Base-by-base conservation (phyloP, 2,113 vertebrate genomes). In the Colaptes auratus region DNA sequence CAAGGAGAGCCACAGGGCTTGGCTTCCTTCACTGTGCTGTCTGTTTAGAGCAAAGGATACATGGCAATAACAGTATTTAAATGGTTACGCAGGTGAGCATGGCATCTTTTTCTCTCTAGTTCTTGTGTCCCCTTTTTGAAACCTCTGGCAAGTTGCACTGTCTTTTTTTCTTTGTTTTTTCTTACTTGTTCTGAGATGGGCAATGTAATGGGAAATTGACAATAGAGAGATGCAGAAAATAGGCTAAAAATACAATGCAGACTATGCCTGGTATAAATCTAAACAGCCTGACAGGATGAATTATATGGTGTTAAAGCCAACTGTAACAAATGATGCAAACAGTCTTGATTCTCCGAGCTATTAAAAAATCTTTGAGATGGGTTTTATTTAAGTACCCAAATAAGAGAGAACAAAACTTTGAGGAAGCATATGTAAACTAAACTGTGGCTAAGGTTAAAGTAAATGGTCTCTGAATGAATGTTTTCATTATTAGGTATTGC, bases 1-100 rank as follows among this genome's bases (percentile, higher is more conserved):
- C 58, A 53, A 46, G 80, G 55, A n/a, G 28, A 27, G 80, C 33
- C 24, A 12, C 0, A 0, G 55, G 67, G 20, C n/a, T 31, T 1
- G 0, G 8, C 56, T 86, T 16, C 55, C 15, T 64, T 64, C 42
- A 4, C 23, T 63, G 30, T 27, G 18, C 53, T 5, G 4, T 52
- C 67, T 39, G 8, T 19, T n/a, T 59, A 69, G 46, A n/a, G 46
- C 33, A 3, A 15, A 67, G 84, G 58, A 69, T 2, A 2, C 14
- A 31, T 19, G 67, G 14, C 65, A 82, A 8, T 21, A 9, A 44
- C 30, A 30, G 48, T n/a, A n/a, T 10, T 15, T 58, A 53, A 85
- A 61, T 15, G 59, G 35, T 83, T 39, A 3, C 14, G 8, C 31
- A 61, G 39, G 10, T 58, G 50, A 61, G 30, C 27, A 23, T 52